Evolutionary conservation across 2,113 vertebrate species (phyloP).

Genomic region (Anoura caudifer): DNA sequence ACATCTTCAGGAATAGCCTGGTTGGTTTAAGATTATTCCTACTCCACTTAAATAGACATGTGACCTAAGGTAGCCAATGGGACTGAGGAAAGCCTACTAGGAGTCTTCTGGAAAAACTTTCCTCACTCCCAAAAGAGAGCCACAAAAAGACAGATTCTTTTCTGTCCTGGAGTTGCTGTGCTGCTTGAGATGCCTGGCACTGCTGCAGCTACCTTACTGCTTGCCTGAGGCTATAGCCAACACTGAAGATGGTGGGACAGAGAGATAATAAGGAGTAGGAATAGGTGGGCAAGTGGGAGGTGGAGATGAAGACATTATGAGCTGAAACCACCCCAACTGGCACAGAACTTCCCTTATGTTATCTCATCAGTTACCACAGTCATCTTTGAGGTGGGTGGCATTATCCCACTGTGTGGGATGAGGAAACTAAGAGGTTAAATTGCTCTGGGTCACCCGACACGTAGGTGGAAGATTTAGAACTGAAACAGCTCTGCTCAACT

Average conservation of each 20-base stretch:
- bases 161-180: not conserved
- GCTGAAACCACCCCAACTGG: constrained; percentile 1
- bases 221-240: not conserved
- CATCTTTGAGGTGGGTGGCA: constrained; percentile 24
- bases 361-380: constrained; percentile 17
- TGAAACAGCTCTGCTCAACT: constrained; percentile 32
- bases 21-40: not conserved
- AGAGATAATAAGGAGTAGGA: not conserved
- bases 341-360: constrained; percentile 13
- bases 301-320: not conserved
- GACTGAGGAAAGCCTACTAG: not conserved
- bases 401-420: not conserved
- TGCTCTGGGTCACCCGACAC: constrained; percentile 22
- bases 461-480: constrained; percentile 45
- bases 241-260: not conserved
- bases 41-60: not conserved
- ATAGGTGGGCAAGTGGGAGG: not conserved
- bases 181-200: not conserved
- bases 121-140: not conserved
- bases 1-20: not conserved
- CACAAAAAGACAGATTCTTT: not conserved
- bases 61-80: not conserved
- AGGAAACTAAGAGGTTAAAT: constrained; percentile 56
- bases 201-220: not conserved
- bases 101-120: not conserved